phyloP scores from a whole-genome alignment of 2,113 vertebrate genomes.

The Embiotoca jacksoni region DNA sequence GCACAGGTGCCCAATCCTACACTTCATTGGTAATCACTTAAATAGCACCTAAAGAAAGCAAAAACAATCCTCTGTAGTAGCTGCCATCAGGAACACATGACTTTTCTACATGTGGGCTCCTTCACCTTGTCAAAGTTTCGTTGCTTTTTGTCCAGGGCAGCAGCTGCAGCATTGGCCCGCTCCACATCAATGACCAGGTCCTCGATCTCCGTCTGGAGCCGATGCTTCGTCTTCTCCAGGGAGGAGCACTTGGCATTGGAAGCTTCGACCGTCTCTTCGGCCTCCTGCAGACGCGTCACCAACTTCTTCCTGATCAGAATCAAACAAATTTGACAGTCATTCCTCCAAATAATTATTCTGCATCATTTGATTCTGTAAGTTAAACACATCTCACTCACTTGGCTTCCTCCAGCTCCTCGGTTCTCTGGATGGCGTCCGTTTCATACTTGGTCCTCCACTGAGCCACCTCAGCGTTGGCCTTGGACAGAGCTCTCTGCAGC shows the following conservation, averaged over 20 bases:
- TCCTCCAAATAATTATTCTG: not conserved
- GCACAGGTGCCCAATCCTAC: not conserved
- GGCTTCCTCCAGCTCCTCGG: constrained; percentile 94
- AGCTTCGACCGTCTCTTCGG: constrained; percentile 89
- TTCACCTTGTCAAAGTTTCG: constrained; percentile 89
- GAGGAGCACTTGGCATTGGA: constrained; percentile 93
- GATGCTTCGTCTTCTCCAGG: constrained; percentile 94
- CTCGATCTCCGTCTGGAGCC: constrained; percentile 93
- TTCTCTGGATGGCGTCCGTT: constrained; percentile 94
- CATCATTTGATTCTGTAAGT: not conserved
- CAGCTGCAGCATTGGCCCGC: constrained; percentile 87
- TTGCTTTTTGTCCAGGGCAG: constrained; percentile 93
- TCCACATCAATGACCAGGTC: constrained; percentile 93
- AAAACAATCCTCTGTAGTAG: not conserved
- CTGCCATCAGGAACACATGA: not conserved
- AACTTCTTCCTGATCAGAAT: constrained; percentile 89
- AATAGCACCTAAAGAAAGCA: no score
- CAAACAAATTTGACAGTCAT: not conserved
- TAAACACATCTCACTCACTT: constrained; percentile 84
- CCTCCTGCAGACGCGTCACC: constrained; percentile 91
- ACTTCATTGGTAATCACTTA: not conserved
- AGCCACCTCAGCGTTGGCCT: constrained; percentile 92
- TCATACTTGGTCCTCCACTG: constrained; percentile 97
- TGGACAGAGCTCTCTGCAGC: constrained; percentile 91
- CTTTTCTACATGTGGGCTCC: not conserved